Conservation (phyloP, 1,140 invertebrate species). For the Euura saliciscinereae region DNA sequence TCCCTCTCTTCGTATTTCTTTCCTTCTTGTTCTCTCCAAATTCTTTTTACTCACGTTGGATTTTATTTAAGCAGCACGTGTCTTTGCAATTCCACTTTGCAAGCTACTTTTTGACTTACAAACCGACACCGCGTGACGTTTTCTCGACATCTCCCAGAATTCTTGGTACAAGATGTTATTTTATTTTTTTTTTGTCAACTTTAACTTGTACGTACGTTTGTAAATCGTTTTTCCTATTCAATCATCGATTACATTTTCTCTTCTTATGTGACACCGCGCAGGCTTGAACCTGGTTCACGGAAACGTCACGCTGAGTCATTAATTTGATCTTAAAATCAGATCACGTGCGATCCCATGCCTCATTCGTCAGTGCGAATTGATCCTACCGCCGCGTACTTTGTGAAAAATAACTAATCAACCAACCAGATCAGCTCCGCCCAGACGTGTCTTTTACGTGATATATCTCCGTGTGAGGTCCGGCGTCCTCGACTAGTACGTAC, state of each 20-base stretch:
- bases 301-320: no score
- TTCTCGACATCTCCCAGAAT: not conserved
- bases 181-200: no score
- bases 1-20: no score
- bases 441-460: not conserved
- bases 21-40: not conserved
- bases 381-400: not conserved
- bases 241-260: not conserved
- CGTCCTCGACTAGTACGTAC: not conserved
- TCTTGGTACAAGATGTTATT: not conserved
- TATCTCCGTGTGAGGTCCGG: not conserved
- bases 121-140: not conserved
- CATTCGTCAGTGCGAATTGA: not conserved
- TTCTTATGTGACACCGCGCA: not conserved
- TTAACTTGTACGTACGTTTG: no score
- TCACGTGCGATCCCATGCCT: not conserved
- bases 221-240: not conserved
- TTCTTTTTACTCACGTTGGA: constrained; percentile 1
- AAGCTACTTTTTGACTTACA: not conserved
- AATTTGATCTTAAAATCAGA: not conserved
- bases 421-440: not conserved
- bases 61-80: not conserved
- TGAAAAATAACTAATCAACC: not conserved
- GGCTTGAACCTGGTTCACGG: no score
- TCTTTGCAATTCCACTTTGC: constrained; percentile 4